Evolutionary conservation across 2,888 invertebrate genomes (phyloP).

Genomic region (Rugalucina vietnamica): DNA sequence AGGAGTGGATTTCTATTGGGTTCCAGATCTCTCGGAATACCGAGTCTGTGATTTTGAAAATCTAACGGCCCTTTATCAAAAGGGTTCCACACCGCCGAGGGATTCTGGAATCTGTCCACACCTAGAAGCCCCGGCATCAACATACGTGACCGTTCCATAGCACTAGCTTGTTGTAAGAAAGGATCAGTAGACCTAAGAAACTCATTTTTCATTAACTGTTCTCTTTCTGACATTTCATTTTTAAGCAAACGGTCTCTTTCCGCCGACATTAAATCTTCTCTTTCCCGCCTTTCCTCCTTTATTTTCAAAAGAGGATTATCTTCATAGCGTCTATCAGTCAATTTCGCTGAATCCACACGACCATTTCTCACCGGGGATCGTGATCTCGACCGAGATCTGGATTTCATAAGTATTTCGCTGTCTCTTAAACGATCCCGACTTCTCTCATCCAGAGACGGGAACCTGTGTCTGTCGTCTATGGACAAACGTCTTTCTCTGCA

Average conservation of each 20-base stretch:
- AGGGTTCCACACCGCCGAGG: slow-evolving; percentile 74
- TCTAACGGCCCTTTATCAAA: slow-evolving; percentile 72
- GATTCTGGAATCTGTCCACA: slow-evolving; percentile 68
- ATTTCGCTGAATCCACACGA: slow-evolving; percentile 71
- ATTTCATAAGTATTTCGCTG: slow-evolving; percentile 60
- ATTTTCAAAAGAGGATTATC: slow-evolving; percentile 70
- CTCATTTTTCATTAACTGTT: slow-evolving; percentile 43
- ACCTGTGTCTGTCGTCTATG: slow-evolving; percentile 64
- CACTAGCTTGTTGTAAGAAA: slow-evolving; percentile 58
- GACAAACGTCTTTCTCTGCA: slow-evolving; percentile 65
- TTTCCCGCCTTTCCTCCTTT: slow-evolving; percentile 75
- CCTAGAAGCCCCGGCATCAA: slow-evolving; percentile 65
- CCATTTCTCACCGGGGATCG: slow-evolving; percentile 77
- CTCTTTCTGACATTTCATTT: slow-evolving; percentile 56
- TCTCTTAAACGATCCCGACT: slow-evolving; percentile 61
- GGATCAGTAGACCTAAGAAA: slow-evolving; percentile 55
- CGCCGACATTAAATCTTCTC: slow-evolving; percentile 63
- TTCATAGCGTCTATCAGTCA: slow-evolving; percentile 67
- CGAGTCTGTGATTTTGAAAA: slow-evolving; percentile 66
- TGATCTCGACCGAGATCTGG: slow-evolving; percentile 73
- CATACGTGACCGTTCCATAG: slow-evolving; percentile 74
- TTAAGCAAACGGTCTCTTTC: slow-evolving; percentile 61
- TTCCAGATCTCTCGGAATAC: slow-evolving; percentile 69
- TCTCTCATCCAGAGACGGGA: slow-evolving; percentile 60
- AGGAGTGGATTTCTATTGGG: slow-evolving; percentile 72